Evolutionary conservation across 2,113 vertebrate species (phyloP).

Genomic region (Dicerorhinus sumatrensis): DNA sequence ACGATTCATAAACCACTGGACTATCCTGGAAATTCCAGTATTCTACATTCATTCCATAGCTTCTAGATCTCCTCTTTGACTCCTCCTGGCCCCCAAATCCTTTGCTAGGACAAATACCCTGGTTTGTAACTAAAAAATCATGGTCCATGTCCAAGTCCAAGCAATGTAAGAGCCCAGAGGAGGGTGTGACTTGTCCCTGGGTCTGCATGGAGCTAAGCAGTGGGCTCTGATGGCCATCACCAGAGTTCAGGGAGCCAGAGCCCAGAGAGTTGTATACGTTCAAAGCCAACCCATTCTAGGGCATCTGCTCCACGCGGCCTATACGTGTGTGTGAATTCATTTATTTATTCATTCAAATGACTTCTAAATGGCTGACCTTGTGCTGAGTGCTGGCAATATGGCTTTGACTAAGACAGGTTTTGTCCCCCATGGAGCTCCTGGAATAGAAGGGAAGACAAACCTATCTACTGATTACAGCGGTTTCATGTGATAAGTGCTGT

Average conservation of each 20-base stretch:
- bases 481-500: background rate
- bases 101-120: background rate
- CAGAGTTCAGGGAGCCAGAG: background rate
- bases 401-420: background rate
- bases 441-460: background rate
- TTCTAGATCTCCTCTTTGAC: background rate
- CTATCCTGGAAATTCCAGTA: background rate
- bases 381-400: background rate
- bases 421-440: background rate
- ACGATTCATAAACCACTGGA: background rate
- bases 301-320: background rate
- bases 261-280: background rate
- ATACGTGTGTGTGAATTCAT: fast-evolving
- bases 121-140: background rate
- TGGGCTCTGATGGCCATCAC: fast-evolving
- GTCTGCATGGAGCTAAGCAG: background rate
- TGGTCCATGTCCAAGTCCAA: background rate
- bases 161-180: background rate
- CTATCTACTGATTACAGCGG: background rate
- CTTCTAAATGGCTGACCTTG: background rate
- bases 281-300: background rate
- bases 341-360: background rate
- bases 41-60: background rate
- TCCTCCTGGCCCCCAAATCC: background rate
- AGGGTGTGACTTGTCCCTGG: background rate